Evolutionary conservation across 2,797 vertebrate species (phyloP).

Genomic region (Coregonus ussuriensis): DNA sequence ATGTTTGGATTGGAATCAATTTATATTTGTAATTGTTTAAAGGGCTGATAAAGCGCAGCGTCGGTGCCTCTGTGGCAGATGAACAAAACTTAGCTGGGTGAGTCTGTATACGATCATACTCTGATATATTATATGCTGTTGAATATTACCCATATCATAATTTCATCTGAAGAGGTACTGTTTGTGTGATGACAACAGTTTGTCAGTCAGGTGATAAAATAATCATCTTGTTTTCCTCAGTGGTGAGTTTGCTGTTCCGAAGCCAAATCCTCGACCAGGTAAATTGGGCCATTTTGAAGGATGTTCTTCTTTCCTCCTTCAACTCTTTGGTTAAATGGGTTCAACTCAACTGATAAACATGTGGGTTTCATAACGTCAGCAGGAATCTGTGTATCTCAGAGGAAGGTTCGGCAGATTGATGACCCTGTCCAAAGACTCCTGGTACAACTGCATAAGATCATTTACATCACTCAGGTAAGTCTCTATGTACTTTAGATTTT

Average conservation of each 20-base stretch:
- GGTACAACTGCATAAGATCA: constrained; percentile 88
- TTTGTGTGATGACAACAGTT: background rate
- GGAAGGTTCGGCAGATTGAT: constrained; percentile 86
- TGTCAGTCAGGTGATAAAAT: background rate
- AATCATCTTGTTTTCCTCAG: constrained; percentile 44
- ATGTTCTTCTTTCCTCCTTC: background rate
- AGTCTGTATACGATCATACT: constrained; percentile 7
- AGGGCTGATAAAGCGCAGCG: constrained; percentile 69
- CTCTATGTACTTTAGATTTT: background rate
- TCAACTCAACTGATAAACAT: background rate
- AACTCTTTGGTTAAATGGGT: background rate
- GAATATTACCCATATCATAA: background rate
- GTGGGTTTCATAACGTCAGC: constrained; percentile 68
- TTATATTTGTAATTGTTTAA: constrained; percentile 29
- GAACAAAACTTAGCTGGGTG: constrained; percentile 63
- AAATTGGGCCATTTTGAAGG: constrained; percentile 33
- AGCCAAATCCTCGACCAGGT: constrained; percentile 80
- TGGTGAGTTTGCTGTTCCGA: constrained; percentile 50
- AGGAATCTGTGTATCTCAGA: constrained; percentile 87
- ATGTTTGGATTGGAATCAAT: background rate
- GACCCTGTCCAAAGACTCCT: constrained; percentile 90
- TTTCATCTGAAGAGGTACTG: constrained; percentile 10
- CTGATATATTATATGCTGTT: background rate
- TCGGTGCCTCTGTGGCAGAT: constrained; percentile 67
- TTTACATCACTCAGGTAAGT: constrained; percentile 86